Evolutionary conservation across 2,797 vertebrate species (phyloP).

Genomic region (Schizothorax lantsangensis): DNA sequence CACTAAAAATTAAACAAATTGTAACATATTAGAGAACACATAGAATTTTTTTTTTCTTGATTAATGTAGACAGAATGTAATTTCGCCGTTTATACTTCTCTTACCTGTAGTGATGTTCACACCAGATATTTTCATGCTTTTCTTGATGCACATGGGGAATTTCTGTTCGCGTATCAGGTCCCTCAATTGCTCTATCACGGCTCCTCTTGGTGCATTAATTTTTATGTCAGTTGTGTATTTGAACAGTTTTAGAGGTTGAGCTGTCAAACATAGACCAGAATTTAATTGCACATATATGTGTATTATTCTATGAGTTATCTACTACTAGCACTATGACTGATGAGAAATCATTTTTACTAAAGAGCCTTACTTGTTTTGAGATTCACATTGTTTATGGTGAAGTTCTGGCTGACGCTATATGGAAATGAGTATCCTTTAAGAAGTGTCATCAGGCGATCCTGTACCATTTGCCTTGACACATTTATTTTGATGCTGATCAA

Average conservation of each 20-base stretch:
- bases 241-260: background rate
- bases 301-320: background rate
- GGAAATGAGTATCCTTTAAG: background rate
- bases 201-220: background rate
- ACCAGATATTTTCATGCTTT: background rate
- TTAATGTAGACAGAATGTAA: background rate
- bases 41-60: background rate
- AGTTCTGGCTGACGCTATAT: background rate
- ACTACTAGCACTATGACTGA: background rate
- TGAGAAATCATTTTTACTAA: too few species aligned
- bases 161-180: background rate
- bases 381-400: background rate
- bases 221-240: conserved; percentile 10
- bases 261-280: background rate
- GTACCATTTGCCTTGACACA: conserved; percentile 2
- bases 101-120: background rate
- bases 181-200: background rate
- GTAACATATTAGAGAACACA: accelerated
- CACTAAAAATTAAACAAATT: background rate
- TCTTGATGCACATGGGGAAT: background rate
- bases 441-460: background rate
- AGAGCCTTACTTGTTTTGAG: background rate
- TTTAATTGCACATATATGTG: background rate
- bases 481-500: conserved; percentile 15
- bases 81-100: accelerated